A percentile compares a stretch with the other conserved stretches of the same genome.
Conservation (phyloP, 1,140 invertebrate species). For the Reticulitermes speratus region DNA sequence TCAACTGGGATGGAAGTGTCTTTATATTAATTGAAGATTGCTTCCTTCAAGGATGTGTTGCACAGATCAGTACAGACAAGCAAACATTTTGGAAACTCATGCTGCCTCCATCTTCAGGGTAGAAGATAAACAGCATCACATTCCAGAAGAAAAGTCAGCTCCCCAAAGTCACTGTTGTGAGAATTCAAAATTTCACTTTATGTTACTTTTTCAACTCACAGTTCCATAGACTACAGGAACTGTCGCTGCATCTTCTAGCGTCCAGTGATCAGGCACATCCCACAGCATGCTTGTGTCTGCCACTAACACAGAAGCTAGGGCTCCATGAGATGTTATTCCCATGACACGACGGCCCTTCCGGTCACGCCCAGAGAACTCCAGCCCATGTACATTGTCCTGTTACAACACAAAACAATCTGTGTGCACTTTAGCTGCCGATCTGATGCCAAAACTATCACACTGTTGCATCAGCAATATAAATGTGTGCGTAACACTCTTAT, state of each 20-base stretch:
- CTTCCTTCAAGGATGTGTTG: too few relatives aligned
- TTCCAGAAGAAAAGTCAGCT: too few relatives aligned
- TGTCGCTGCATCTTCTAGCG: constrained; percentile 82
- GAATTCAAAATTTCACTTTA: background rate
- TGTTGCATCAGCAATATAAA: too few relatives aligned
- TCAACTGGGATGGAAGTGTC: too few relatives aligned
- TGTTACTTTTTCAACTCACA: constrained; percentile 45
- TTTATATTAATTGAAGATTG: too few relatives aligned
- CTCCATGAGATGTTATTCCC: constrained; percentile 63
- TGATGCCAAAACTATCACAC: too few relatives aligned
- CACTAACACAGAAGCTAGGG: constrained; percentile 59
- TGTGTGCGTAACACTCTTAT: too few relatives aligned
- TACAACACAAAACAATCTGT: background rate
- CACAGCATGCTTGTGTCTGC: constrained; percentile 60
- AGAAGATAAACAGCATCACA: too few relatives aligned
- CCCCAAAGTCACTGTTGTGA: too few relatives aligned
- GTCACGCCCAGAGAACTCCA: constrained; percentile 68
- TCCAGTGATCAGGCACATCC: constrained; percentile 80
- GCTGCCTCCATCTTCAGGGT: background rate
- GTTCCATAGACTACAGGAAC: constrained; percentile 85
- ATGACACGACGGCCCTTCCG: constrained; percentile 64
- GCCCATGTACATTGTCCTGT: constrained; percentile 53
- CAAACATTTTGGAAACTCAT: too few relatives aligned
- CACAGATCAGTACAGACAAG: too few relatives aligned
- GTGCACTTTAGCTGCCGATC: too few relatives aligned